phyloP scores from a whole-genome alignment of 1,140 invertebrate genomes.

The Onthophagus taurus region DNA sequence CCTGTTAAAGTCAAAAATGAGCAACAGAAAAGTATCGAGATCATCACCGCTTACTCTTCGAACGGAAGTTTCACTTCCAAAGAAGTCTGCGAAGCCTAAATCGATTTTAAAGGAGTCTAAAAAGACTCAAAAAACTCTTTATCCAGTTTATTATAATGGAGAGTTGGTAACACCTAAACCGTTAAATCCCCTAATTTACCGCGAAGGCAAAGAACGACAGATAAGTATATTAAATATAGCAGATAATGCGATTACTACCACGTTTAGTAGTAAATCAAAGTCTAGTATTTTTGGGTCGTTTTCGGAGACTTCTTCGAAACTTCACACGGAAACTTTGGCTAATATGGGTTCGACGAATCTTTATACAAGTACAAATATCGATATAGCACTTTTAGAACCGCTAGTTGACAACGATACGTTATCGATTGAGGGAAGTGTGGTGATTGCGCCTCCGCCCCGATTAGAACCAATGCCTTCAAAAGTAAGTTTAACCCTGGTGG shows the following conservation, averaged over 20 bases:
- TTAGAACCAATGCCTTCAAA: slow-evolving; percentile 33
- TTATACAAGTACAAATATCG: not conserved
- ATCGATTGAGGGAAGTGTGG: too few relatives aligned
- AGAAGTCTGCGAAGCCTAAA: not conserved
- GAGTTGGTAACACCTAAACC: slow-evolving; percentile 28
- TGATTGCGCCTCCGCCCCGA: too few relatives aligned
- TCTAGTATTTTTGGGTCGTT: too few relatives aligned
- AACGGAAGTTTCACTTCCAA: not conserved
- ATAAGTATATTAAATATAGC: slow-evolving; percentile 19
- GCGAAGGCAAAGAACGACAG: slow-evolving; percentile 21
- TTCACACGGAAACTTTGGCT: not conserved
- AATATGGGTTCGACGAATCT: not conserved
- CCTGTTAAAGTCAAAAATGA: not conserved
- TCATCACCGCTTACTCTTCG: too few relatives aligned
- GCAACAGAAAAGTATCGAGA: too few relatives aligned
- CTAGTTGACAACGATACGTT: not conserved
- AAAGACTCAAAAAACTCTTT: not conserved
- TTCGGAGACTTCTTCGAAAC: too few relatives aligned
- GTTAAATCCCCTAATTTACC: slow-evolving; percentile 21
- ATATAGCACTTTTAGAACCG: too few relatives aligned
- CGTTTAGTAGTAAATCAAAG: too few relatives aligned
- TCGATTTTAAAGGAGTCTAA: not conserved
- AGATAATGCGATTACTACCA: slow-evolving; percentile 23
- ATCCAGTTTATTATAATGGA: slow-evolving; percentile 19
- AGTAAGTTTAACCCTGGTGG: slow-evolving; percentile 51